phyloP scores from a whole-genome alignment of 2,113 vertebrate species.

The Xenopus borealis region DNA sequence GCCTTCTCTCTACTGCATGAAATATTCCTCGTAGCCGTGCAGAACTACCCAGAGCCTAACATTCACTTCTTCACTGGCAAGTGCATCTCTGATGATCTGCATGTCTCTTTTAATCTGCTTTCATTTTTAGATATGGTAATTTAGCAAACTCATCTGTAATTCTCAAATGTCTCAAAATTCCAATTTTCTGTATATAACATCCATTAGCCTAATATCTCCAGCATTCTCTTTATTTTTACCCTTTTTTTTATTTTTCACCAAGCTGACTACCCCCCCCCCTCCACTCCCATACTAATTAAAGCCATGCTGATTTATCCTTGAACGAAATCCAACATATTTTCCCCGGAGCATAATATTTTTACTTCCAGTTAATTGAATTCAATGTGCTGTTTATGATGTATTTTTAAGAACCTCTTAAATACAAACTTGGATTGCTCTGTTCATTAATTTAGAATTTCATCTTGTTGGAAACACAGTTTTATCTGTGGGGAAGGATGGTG shows the following conservation, averaged over 20 bases:
- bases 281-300: slow-evolving; percentile 46
- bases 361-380: slow-evolving; percentile 51
- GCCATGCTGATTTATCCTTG: slow-evolving; percentile 46
- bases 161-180: too few species aligned
- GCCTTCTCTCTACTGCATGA: too few species aligned
- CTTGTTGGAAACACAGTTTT: slow-evolving; percentile 42
- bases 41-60: too few species aligned
- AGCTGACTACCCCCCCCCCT: too few species aligned
- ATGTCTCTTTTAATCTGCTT: not conserved
- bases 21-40: too few species aligned
- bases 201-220: slow-evolving; percentile 41
- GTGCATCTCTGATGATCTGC: too few species aligned
- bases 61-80: too few species aligned
- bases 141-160: slow-evolving; percentile 10
- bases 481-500: slow-evolving; percentile 49
- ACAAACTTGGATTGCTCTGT: slow-evolving; percentile 48
- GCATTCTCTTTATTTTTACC: slow-evolving; percentile 7
- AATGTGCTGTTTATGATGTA: slow-evolving; percentile 46
- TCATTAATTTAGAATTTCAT: slow-evolving; percentile 49
- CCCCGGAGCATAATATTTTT: slow-evolving; percentile 48
- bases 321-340: slow-evolving; percentile 35
- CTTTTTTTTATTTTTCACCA: slow-evolving; percentile 23
- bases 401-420: slow-evolving; percentile 51
- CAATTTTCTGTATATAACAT: slow-evolving; percentile 28
- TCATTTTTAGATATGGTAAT: not conserved